Base-by-base conservation (phyloP, 2,113 vertebrate genomes). In the Phaetusa simplex region DNA sequence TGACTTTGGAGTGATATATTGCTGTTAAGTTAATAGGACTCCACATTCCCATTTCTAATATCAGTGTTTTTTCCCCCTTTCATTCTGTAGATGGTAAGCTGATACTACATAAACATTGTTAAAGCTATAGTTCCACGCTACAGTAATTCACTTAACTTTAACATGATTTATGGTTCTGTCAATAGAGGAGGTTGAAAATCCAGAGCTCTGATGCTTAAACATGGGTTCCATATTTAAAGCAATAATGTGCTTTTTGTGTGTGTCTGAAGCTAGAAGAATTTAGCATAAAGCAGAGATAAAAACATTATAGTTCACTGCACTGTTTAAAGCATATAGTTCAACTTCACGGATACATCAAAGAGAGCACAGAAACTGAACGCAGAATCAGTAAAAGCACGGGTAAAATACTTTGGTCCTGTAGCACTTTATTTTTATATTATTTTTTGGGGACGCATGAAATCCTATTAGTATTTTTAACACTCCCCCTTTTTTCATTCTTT, bases 101-200 rank as follows among this genome's bases (percentile, higher is more conserved):
- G 98, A 98, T 98, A 98, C 98, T 98, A 98, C 98, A 98, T 98
- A 98, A 98, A 98, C 98, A 98, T 97, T 98, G 98, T 98, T 98
- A 99, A 99, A 99, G 98, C 97, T 98, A 98, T 98, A 98, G 97
- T 97, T 98, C 98, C 97, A 98, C 98, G 98, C 98, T 98, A 98
- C 98, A 98, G 98, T 99, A 99, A 99, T 99, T 99, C 98, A 99
- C 98, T 99, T 99, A 99, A 98, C 98, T 98, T 98, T 98, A 98
- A 98, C 97, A 97, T 99, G 99, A 99, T 99, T 99, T 99, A 99
- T 99, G 98, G 98, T 98, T 99, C 98, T 99, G 99, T 99, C 98
- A 99, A 98, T 98, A 98, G 97, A 95, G 98, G 98, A 98, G 98
- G 98, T 97, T 98, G 97, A 98, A 98, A 98, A 98, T 96, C 95